Percentiles rank a stretch among this genome's conserved stretches.
Evolutionary conservation across 2,797 vertebrate genomes (phyloP).

Genomic region (Sebastolobus alascanus): DNA sequence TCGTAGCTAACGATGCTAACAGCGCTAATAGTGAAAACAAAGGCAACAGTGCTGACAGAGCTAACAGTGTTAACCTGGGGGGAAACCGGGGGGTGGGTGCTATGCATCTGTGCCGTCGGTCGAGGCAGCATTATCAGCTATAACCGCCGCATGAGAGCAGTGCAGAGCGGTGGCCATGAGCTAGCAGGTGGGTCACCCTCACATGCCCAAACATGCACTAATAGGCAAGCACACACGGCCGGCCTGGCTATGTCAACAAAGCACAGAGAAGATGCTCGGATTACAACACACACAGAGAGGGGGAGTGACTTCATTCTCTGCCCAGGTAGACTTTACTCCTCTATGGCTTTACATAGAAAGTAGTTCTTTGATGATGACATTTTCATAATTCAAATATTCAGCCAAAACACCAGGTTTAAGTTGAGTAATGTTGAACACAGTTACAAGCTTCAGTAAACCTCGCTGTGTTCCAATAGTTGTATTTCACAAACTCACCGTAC

Average conservation of each 20-base stretch:
- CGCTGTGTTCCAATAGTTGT: slow-evolving; percentile 43
- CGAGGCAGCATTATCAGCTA: not conserved
- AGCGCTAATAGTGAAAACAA: no score
- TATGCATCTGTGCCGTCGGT: not conserved
- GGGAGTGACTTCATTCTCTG: not conserved
- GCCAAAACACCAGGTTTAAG: slow-evolving; percentile 27
- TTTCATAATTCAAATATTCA: slow-evolving; percentile 35
- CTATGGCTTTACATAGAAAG: not conserved
- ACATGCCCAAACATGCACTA: not conserved
- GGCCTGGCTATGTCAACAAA: not conserved
- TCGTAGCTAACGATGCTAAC: no score
- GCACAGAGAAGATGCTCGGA: not conserved
- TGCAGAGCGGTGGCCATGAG: not conserved
- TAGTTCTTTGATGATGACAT: not conserved
- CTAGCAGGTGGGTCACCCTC: not conserved
- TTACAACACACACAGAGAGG: not conserved
- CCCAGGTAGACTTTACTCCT: not conserved
- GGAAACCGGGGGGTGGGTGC: no score
- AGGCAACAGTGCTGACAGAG: no score
- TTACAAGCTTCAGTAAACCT: slow-evolving; percentile 45
- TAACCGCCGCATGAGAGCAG: not conserved
- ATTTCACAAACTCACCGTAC: slow-evolving; percentile 51
- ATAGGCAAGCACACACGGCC: not conserved
- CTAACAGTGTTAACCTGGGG: no score
- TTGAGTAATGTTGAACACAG: slow-evolving; percentile 27